Evolutionary conservation across 1,140 invertebrate genomes (phyloP), one percentile per base, ranked within the genome.

Genomic region (Atta colombica): DNA sequence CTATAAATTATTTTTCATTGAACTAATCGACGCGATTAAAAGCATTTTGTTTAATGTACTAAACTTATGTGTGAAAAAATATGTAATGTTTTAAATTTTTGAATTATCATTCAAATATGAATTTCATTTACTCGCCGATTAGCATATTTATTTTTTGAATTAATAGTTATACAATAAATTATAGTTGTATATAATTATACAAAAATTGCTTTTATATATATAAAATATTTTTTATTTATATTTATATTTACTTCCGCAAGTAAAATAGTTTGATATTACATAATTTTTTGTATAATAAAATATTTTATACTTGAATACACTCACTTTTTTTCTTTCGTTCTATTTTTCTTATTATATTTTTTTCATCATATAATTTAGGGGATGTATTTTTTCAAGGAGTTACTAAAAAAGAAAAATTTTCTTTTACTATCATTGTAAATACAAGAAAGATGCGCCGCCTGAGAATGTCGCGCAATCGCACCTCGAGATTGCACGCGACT

Each of bases 401-500:
- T 14, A n/a, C 68, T 35, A 74, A 45, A 58, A 71, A 51, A 66
- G 2, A 25, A 3, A 68, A 39, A 60, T 25, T 71, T 69, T 58
- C 39, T 31, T 82, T 82, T 45, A 58, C 45, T 4, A 18, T 14
- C 49, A 10, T 80, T 35, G 7, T 21, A 58, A 74, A 21, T 74
- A 63, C 80, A 28, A 84, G 55, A 18, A 75, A 75, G 69, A 74
- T 18, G 12, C 25, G 21, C 35, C 25, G 18, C 35, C 25, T 74
- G 69, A 84, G 55, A 84, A 84, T 84, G 80, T 84, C 69, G 69
- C 66, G 14, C 80, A 55, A 61, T 82, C 68, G 25, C 21, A 60
- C 53, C 25, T 14, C 55, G 80, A 63, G 68, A 84, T 84, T 75
- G 55, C 80, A 75, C 69, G 80, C 80, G 80, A 75, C n/a, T 49